Evolutionary conservation across 1,140 invertebrate genomes (phyloP), one percentile per base, ranked within the genome.

Genomic region (Globodera rostochiensis): DNA sequence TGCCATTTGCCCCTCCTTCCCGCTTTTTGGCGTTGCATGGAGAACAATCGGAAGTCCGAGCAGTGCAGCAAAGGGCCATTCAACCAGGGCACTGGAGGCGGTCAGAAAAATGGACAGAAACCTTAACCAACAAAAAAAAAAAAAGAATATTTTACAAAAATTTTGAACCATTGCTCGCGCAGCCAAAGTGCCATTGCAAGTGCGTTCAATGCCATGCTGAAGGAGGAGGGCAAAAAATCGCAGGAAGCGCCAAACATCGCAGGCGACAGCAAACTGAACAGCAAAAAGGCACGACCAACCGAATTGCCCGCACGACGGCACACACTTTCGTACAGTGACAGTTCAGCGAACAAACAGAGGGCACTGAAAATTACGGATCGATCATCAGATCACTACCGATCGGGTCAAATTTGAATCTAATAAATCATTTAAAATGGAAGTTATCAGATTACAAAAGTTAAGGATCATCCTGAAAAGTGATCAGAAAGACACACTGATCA

Each of bases 301-400:
- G 95, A 94, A 73, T 94, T 93, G 9, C 96, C 96, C 92, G 97
- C 96, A 90, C 95, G 94, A 86, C 93, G 92, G 88, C 94, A 94
- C 19, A 98, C 92, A 57, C 94, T 94, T 95, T 94, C 95, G 91
- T 97, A 98, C 90, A 98, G 96, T 91, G 95, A 95, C 66, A 95
- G 93, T 91, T 98, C 96, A 88, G 94, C 49, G 13, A 78, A 70
- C 96, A 94, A 19, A 97, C 90, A 46, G 94, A 92, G 85, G 98
- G 94, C 36, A 93, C 92, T 47, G 98, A 15, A 47, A 15, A 71
- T 36, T 36, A 2, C 0, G 25, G 36, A 36, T 1, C 2, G 46
- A 71, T 9, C 25, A 15, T 3, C 69, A 47, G 1, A 25, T 36
- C 21, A 71, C 9, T 47, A 9, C 6, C 69, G 13, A 71, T 11